Evolutionary conservation across 2,113 vertebrate species (phyloP).

Genomic region (Gadus macrocephalus): DNA sequence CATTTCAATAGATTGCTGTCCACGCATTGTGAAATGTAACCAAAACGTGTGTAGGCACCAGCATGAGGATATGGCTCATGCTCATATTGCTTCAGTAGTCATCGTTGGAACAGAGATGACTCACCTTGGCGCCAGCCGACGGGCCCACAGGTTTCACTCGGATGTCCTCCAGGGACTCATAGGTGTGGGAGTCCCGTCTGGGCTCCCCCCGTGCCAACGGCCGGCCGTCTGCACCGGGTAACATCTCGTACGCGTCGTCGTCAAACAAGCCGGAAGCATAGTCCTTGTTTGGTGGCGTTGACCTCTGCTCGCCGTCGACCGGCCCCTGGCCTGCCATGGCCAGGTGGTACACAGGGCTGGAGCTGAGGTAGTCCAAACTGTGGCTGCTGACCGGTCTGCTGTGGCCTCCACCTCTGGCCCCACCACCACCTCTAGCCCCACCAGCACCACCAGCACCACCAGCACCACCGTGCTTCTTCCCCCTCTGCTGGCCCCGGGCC

Average conservation of each 20-base stretch:
- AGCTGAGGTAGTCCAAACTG: constrained; percentile 43
- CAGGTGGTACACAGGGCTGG: constrained; percentile 53
- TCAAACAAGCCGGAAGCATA: not conserved
- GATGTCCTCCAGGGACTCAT: constrained; percentile 59
- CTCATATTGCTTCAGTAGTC: not conserved
- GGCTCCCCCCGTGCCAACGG: not conserved
- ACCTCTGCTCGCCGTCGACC: not conserved
- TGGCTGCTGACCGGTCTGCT: constrained; percentile 28
- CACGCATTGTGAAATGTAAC: not conserved
- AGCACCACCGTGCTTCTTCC: no score
- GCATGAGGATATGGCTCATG: not conserved
- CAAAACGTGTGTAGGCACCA: no score
- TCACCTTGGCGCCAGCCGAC: constrained; percentile 56
- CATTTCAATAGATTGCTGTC: not conserved
- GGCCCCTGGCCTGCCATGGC: constrained; percentile 39
- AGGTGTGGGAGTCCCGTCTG: constrained; percentile 33
- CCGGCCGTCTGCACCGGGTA: not conserved
- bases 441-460: no score
- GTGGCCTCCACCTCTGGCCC: not conserved
- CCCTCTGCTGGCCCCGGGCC: not conserved
- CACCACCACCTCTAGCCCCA: no score
- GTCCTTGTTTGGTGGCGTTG: no score
- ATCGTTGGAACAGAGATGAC: not conserved
- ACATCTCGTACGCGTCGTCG: constrained; percentile 46
- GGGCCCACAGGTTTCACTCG: constrained; percentile 45